Percentiles rank a stretch among this genome's conserved stretches.
Conservation (phyloP, 2,797 vertebrate genomes). For the Onychomys torridus region DNA sequence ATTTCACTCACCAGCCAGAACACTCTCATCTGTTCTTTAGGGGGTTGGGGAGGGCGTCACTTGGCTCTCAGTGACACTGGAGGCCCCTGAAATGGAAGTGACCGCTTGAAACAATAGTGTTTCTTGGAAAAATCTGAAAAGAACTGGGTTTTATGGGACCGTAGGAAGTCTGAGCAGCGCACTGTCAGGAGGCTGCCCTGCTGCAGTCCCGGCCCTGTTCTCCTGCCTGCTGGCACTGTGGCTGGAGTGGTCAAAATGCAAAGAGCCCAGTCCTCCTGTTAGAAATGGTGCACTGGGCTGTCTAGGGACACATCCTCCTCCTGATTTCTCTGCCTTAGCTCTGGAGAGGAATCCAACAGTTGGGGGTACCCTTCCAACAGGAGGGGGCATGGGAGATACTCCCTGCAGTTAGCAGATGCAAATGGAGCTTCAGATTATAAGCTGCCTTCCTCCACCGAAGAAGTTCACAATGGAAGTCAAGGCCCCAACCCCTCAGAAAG, state of each 20-base stretch:
- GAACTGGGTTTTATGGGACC: not conserved
- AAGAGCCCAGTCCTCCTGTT: not conserved
- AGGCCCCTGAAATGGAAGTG: not conserved
- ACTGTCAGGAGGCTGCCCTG: not conserved
- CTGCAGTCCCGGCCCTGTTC: not conserved
- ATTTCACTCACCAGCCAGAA: not conserved
- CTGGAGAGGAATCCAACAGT: not conserved
- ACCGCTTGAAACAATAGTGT: not conserved
- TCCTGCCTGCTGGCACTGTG: slow-evolving; percentile 4
- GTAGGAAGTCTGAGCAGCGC: not conserved
- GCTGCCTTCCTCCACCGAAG: not conserved
- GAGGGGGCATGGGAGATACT: not conserved
- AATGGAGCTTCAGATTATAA: not conserved
- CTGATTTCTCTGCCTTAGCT: not conserved
- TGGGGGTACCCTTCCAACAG: not conserved
- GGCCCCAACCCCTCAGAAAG: not conserved
- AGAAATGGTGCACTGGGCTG: not conserved
- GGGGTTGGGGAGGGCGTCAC: not conserved
- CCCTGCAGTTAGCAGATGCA: not conserved
- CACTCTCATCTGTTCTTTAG: not conserved
- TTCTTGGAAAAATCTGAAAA: slow-evolving; percentile 31
- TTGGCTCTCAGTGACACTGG: not conserved
- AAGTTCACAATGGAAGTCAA: not conserved
- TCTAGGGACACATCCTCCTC: not conserved
- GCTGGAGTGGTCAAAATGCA: not conserved